A percentile compares a stretch with the other conserved stretches of the same genome.
phyloP scores from a whole-genome alignment of 2,113 vertebrate genomes.

The Sapajus apella region DNA sequence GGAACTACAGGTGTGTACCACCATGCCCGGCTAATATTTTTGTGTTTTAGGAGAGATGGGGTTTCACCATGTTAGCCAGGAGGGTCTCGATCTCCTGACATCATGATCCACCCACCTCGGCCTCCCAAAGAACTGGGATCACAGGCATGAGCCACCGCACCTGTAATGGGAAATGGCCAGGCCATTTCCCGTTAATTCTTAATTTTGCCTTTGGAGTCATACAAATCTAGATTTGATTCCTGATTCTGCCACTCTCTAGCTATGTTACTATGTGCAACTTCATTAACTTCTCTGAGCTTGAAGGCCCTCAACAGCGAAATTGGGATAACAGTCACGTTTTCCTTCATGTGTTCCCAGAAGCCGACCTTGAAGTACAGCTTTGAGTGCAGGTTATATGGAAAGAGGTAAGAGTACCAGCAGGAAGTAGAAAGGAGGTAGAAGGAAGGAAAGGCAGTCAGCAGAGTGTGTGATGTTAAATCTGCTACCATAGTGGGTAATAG shows the following conservation, averaged over 20 bases:
- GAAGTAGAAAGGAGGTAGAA: fast-evolving
- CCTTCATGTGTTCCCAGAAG: background rate
- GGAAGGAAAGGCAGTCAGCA: too few species aligned
- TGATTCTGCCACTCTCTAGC: background rate
- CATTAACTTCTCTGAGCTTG: background rate
- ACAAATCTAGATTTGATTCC: background rate
- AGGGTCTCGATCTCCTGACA: too few species aligned
- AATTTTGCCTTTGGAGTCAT: background rate
- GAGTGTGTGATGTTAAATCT: background rate
- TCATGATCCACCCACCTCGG: too few species aligned
- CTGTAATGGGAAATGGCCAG: too few species aligned
- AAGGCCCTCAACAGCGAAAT: background rate
- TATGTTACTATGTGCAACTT: background rate
- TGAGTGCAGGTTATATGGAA: background rate
- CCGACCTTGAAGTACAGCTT: background rate
- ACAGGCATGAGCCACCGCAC: too few species aligned
- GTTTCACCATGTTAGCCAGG: too few species aligned
- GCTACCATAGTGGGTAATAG: fast-evolving
- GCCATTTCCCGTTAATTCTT: background rate
- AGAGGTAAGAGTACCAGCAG: fast-evolving
- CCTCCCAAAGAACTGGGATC: too few species aligned
- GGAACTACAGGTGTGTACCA: too few species aligned
- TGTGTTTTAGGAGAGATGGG: too few species aligned
- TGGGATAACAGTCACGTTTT: background rate
- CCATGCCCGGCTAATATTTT: too few species aligned